These are phyloP conservation scores for Mystacides longicornis DNA, from an alignment of 2,888 invertebrate genomes.

Conservation along the genomic window DNA sequence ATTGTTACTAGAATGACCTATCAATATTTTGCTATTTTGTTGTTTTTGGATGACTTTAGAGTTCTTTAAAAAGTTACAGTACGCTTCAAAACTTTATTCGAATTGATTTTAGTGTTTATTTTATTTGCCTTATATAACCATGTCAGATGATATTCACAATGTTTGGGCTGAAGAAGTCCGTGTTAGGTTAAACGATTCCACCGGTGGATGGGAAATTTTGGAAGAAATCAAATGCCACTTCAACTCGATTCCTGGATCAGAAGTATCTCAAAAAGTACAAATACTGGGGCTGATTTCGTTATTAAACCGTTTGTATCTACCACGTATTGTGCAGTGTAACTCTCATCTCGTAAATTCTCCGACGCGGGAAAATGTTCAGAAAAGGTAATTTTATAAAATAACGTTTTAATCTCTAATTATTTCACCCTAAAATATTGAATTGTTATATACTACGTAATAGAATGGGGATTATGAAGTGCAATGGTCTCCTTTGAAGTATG, in stretches of 20 bases:
- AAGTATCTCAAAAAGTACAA: constrained; percentile 36
- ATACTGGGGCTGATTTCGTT: constrained; percentile 50
- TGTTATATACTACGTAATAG: too few relatives aligned
- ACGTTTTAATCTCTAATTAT: too few relatives aligned
- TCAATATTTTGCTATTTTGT: too few relatives aligned
- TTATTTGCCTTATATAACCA: neutral
- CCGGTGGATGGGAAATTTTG: constrained; percentile 38
- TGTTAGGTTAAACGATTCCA: constrained; percentile 37
- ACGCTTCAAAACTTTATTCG: too few relatives aligned
- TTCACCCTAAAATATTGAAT: too few relatives aligned
- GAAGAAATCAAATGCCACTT: constrained; percentile 41
- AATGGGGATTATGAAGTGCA: too few relatives aligned
- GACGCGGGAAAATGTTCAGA: neutral
- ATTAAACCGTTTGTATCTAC: constrained; percentile 55
- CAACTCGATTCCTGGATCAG: constrained; percentile 34
- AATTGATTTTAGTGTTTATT: too few relatives aligned
- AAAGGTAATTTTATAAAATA: too few relatives aligned
- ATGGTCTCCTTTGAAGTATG: too few relatives aligned
- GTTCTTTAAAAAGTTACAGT: too few relatives aligned
- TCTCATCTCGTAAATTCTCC: neutral
- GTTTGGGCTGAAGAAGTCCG: neutral
- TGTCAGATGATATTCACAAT: neutral
- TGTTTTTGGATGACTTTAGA: too few relatives aligned
- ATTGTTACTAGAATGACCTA: too few relatives aligned
- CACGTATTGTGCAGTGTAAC: neutral